Evolutionary conservation across 2,888 invertebrate species (phyloP), one percentile per base, ranked within the genome.

Genomic region (Hipparchia sbordonii): DNA sequence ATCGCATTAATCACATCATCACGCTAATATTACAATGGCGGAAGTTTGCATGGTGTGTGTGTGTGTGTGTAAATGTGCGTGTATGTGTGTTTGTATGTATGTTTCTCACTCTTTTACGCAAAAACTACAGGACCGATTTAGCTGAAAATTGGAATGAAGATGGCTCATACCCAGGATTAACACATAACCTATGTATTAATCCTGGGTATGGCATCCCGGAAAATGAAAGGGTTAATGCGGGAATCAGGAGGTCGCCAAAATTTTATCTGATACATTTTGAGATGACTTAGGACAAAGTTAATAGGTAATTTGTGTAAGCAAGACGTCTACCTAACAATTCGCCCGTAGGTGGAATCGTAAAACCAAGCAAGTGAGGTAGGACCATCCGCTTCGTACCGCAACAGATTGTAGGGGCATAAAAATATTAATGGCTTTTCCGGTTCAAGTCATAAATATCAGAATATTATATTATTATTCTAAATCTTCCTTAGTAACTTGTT

Each of bases 381-480:
- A 13, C 56, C n/a, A 51, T 51, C 48, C 23, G 63, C 9, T 23
- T 10, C 33, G 63, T 5, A 52, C 51, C 65, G 65, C 51, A 51
- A 65, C 65, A 65, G 65, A 65, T 65, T 65, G 65, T 33, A 6
- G 65, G 52, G 33, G 65, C 52, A 65, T 65, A 65, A 65, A 65
- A 65, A 65, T 65, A 65, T 52, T 65, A 65, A 65, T 65, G 65
- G 52, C 52, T 51, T 48, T 65, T 65, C 65, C 33, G 65, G 65
- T 65, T 52, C 52, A 52, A 65, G 65, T 51, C 65, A 33, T 52
- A 65, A 33, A 65, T 65, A 65, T 65, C 33, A 51, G 65, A 52
- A 65, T 52, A 65, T 65, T 12, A 62, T 65, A 52, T 52, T 52
- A 48, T 63, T 57, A 52, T 12, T 52, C 8, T 57, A 63, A 63